These are phyloP conservation scores for Desmodus rotundus DNA, from an alignment of 2,113 vertebrate genomes.

Conservation along the genomic window DNA sequence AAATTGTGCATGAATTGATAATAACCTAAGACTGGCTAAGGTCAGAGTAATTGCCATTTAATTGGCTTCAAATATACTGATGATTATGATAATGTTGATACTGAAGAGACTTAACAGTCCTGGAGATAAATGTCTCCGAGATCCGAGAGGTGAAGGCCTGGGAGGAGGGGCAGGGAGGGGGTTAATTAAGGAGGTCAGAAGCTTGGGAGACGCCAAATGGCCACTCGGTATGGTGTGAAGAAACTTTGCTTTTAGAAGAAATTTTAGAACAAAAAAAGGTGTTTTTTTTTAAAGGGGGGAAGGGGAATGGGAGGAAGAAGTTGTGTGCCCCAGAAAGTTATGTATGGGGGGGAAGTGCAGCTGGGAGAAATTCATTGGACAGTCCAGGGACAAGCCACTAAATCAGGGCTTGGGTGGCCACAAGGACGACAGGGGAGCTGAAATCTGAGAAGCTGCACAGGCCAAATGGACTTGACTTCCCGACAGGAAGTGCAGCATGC, in stretches of 20 bases:
- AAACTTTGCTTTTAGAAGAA: neutral
- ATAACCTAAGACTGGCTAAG: constrained; percentile 9
- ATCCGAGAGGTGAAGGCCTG: neutral
- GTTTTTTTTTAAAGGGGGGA: neutral
- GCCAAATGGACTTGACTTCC: neutral
- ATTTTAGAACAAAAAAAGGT: neutral
- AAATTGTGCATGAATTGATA: neutral
- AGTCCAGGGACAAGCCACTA: neutral
- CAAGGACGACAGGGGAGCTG: neutral
- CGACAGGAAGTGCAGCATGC: no score
- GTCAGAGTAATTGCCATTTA: constrained; percentile 14
- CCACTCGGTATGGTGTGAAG: neutral
- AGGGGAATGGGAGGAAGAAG: neutral
- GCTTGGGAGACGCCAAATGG: neutral
- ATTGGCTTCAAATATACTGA: constrained; percentile 42
- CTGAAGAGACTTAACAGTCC: neutral
- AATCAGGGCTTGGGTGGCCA: neutral
- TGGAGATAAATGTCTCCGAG: neutral
- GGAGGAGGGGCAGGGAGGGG: fast-evolving
- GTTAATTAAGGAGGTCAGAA: neutral
- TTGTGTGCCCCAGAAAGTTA: neutral
- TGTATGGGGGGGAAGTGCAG: neutral
- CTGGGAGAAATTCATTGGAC: neutral
- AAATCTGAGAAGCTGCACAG: neutral
- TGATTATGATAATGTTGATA: constrained; percentile 31